Base-by-base conservation (phyloP, 2,113 vertebrate species). In the Oreochromis tanganicae region DNA sequence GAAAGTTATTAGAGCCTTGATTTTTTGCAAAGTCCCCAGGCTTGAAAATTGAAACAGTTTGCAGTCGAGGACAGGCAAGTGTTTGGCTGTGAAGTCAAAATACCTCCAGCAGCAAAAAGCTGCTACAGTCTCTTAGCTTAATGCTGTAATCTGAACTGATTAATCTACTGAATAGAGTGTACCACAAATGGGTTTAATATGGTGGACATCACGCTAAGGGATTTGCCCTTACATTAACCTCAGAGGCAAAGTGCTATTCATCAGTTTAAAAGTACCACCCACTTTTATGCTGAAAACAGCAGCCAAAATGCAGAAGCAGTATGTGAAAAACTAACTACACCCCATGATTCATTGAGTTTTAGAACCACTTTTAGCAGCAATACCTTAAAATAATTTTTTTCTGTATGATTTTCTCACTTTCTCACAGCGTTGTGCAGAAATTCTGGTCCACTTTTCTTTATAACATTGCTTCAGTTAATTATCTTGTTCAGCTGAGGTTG, bases 181-280 rank as follows among this genome's bases (percentile, higher is more conserved):
- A 63, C 14, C 2, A 82, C 48, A 88, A 93, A 92, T 93, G 68
- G 88, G 87, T 91, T 92, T 92, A 94, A 92, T 93, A 93, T 93
- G 94, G 81, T 90, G 71, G 73, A 89, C 87, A 92, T 92, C 86
- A 92, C 81, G 82, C 92, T 87, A 92, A 82, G 57, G 87, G 91
- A 92, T 93, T 95, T 90, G 55, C 9, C 88, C 87, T 91, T 82
- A 80, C 85, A 59, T 86, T 91, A 91, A 90, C 90, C 87, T 91
- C 80, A 24, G 7, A 84, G 71, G 73, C 71, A 80, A 90, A 83
- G 81, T 87, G 82, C 91, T 89, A 50, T 85, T 93, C 86, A 90
- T 93, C 91, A 90, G 32, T 92, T 88, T 87, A 66, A 92, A 83
- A 85, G 83, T 81, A 34, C 48, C 81, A 56, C 75, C 54, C 54